Evolutionary conservation across 2,888 invertebrate species (phyloP).

Genomic region (Iselma pallidipennis): DNA sequence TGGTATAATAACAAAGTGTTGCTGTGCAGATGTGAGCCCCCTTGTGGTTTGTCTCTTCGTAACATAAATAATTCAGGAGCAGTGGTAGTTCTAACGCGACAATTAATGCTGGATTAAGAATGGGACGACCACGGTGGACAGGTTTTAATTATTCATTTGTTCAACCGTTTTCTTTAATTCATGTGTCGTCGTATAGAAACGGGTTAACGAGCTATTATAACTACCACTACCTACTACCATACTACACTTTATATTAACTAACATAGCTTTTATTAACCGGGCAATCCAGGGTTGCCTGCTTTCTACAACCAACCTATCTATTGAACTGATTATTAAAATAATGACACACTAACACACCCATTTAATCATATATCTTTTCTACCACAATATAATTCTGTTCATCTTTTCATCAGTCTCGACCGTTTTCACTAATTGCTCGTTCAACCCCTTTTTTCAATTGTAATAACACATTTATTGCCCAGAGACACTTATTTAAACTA

Average conservation of each 20-base stretch:
- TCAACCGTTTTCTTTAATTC: constrained; percentile 44
- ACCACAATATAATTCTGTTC: constrained; percentile 36
- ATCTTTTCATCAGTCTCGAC: constrained; percentile 43
- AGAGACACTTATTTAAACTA: neutral
- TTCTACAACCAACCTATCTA: constrained; percentile 25
- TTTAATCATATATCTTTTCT: constrained; percentile 43
- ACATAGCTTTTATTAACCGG: no score
- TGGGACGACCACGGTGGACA: constrained; percentile 39
- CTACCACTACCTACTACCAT: neutral
- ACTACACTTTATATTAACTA: neutral
- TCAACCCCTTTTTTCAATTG: constrained; percentile 38
- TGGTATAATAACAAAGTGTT: constrained; percentile 13
- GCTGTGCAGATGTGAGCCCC: no score
- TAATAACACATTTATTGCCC: constrained; percentile 31
- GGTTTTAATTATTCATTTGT: constrained; percentile 47
- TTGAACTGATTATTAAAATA: constrained; percentile 48
- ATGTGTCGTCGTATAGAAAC: constrained; percentile 35
- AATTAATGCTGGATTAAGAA: constrained; percentile 39
- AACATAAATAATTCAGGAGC: constrained; percentile 34
- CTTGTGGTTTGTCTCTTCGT: neutral
- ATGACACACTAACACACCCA: constrained; percentile 45
- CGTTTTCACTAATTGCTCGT: constrained; percentile 44
- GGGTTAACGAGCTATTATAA: constrained; percentile 37
- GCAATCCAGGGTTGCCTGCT: constrained; percentile 15
- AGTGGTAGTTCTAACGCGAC: constrained; percentile 29